Conservation (phyloP, 92 coral and sea anemone species). For the Porites evermanni region DNA sequence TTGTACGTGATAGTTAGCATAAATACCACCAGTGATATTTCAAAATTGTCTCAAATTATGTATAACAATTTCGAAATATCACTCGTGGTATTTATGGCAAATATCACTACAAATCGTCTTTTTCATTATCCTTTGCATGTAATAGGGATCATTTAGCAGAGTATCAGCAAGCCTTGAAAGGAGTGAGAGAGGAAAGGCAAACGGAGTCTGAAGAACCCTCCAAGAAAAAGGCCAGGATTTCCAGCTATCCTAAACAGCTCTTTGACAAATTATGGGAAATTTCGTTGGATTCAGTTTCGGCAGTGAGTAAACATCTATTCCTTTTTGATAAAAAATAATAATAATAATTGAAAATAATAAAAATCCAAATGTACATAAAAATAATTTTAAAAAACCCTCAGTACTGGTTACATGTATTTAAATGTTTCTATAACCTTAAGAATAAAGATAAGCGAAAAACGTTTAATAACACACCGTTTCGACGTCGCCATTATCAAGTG, state of each 20-base stretch:
- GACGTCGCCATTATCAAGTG: too few species aligned
- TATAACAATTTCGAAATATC: too few species aligned
- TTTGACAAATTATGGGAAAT: conserved; percentile 61
- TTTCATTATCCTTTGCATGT: too few species aligned
- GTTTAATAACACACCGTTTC: too few species aligned
- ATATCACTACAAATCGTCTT: too few species aligned
- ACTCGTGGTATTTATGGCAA: too few species aligned
- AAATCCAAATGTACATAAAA: neutral
- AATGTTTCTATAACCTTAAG: too few species aligned
- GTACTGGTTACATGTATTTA: too few species aligned
- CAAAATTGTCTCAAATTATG: too few species aligned
- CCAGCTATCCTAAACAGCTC: conserved; percentile 77
- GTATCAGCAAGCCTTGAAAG: conserved; percentile 62
- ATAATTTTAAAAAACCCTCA: neutral
- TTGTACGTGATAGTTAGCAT: too few species aligned
- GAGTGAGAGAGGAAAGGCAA: conserved; percentile 36
- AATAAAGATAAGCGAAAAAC: too few species aligned
- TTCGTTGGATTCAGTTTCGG: neutral
- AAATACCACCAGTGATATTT: too few species aligned
- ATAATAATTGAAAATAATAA: neutral
- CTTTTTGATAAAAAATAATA: neutral
- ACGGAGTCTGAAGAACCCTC: conserved; percentile 60
- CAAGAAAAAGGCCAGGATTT: conserved; percentile 64
- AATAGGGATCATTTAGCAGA: conserved; percentile 79
- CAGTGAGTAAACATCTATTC: neutral